phyloP scores from a whole-genome alignment of 1,140 invertebrate genomes.

The Trichomalopsis sarcophagae region DNA sequence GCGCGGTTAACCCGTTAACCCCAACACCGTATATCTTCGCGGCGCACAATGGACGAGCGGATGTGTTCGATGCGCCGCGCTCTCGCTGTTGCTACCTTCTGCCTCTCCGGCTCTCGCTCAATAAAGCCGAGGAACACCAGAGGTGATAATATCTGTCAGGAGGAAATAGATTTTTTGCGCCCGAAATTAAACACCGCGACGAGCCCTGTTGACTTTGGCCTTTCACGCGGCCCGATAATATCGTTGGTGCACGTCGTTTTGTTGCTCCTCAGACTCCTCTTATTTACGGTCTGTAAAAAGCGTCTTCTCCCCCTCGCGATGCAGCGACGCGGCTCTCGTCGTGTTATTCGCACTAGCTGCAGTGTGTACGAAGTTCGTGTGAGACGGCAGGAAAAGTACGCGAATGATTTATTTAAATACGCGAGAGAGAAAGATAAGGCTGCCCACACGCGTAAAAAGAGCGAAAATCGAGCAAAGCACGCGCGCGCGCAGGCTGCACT shows the following conservation, averaged over 20 bases:
- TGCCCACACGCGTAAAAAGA: not conserved
- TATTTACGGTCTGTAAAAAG: not conserved
- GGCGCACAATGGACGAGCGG: constrained; percentile 60
- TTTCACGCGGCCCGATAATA: constrained; percentile 20
- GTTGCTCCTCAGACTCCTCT: not conserved
- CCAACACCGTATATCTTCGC: constrained; percentile 65
- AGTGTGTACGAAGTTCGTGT: not conserved
- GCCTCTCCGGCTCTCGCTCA: constrained; percentile 53
- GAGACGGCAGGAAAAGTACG: not conserved
- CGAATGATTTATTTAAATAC: not conserved
- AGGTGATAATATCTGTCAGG: constrained; percentile 45
- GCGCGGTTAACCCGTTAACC: constrained; percentile 66
- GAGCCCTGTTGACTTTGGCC: constrained; percentile 30
- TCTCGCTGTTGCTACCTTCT: not conserved
- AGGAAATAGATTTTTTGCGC: constrained; percentile 15
- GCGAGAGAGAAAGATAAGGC: not conserved
- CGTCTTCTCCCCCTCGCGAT: not conserved
- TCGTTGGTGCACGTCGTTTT: not conserved
- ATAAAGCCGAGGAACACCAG: constrained; percentile 56
- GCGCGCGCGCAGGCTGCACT: not conserved
- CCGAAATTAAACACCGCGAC: constrained; percentile 13
- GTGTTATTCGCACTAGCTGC: not conserved
- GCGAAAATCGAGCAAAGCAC: not conserved
- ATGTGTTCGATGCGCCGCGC: constrained; percentile 54
- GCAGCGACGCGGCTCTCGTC: not conserved